phyloP scores from a whole-genome alignment of 2,888 invertebrate species.

The Adelphocoris suturalis region DNA sequence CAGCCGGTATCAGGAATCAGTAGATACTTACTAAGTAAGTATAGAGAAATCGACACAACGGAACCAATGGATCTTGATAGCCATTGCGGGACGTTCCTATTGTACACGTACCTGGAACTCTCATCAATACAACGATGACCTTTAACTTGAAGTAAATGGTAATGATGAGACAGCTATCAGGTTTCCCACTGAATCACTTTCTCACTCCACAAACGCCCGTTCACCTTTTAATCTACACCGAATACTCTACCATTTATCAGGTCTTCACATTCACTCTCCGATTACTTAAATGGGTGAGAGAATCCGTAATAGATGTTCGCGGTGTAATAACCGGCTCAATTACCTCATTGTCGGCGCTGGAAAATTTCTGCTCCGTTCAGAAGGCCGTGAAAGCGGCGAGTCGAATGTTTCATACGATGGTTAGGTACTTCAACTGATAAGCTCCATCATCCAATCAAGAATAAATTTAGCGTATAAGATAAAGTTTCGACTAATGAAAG shows the following conservation, averaged over 20 bases:
- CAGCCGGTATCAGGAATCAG: background rate
- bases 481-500: no score
- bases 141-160: background rate
- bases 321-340: background rate
- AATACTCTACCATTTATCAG: background rate
- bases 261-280: background rate
- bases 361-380: background rate
- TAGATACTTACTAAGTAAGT: background rate
- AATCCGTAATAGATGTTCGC: conserved; percentile 4
- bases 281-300: conserved; percentile 19
- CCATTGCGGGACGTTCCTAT: background rate
- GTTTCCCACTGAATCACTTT: conserved; percentile 19
- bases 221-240: conserved; percentile 27
- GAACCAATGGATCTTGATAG: background rate
- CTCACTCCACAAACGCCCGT: background rate
- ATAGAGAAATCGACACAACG: background rate
- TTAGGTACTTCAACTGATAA: no score
- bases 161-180: background rate
- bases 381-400: background rate
- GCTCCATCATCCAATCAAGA: no score
- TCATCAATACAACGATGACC: background rate
- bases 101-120: background rate
- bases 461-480: no score
- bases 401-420: background rate
- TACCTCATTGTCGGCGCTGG: conserved; percentile 16